Evolutionary conservation across 2,113 vertebrate species (phyloP).

Genomic region (Malurus alboscapulatus): DNA sequence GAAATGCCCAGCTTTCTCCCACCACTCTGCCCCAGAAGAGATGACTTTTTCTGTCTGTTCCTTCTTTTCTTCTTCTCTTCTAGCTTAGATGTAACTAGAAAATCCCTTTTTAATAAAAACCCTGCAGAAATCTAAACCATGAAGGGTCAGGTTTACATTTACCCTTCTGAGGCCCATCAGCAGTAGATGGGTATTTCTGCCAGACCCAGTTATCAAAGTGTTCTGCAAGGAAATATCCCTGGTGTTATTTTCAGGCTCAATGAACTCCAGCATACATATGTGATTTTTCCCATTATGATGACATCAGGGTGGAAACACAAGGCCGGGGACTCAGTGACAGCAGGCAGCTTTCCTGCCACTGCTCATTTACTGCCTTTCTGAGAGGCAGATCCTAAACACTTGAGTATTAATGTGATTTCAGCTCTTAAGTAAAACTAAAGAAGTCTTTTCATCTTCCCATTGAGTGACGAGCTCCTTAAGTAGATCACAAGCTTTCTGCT

Average conservation of each 20-base stretch:
- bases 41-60: not conserved
- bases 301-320: not conserved
- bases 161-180: not conserved
- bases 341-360: not conserved
- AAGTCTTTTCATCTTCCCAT: conserved; percentile 54
- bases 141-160: not conserved
- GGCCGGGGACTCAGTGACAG: not conserved
- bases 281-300: not conserved
- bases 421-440: conserved; percentile 63
- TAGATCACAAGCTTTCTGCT: conserved; percentile 45
- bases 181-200: not conserved
- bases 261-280: conserved; percentile 1
- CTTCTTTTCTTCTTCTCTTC: not conserved
- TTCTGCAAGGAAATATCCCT: not conserved
- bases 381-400: conserved; percentile 24
- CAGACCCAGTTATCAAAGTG: not conserved
- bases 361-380: conserved; percentile 8
- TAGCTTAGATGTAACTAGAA: not conserved
- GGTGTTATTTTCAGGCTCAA: conserved; percentile 12
- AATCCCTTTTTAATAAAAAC: not conserved
- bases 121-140: not conserved
- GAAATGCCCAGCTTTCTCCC: not conserved
- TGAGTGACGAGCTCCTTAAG: conserved; percentile 59
- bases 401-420: conserved; percentile 37
- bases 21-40: not conserved